Evolutionary conservation across 2,888 invertebrate species (phyloP), one percentile per base, ranked within the genome.

Genomic region (Drosophila parthenogenetica): DNA sequence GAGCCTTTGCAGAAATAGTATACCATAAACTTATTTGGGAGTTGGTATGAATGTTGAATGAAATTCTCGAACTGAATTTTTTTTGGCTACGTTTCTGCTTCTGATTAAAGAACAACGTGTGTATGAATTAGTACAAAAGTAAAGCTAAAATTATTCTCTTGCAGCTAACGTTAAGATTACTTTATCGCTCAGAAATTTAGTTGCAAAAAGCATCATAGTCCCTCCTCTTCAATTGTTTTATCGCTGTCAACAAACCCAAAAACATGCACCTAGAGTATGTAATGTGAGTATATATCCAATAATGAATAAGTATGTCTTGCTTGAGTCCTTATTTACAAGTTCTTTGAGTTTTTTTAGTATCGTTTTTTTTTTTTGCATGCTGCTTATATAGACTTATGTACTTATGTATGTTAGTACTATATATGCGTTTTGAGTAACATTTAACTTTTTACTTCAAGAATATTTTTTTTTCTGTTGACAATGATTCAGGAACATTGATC

Each of bases 91-190:
- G 16, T 8, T 16, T 37, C 43, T n/a, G 22, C 19, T 37, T 45
- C 4, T 43, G 25, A 19, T 37, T 46, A 2, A 4, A 1, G 11
- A 16, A 35, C 35, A 5, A 17, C 13, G 4, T 57, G 10, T 57
- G 10, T 10, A 46, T 14, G 58, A 16, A 40, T 45, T n/a, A 42
- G 19, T 37, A 40, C 37, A 58, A 19, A 54, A 48, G 46, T 32
- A 5, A 42, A 48, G 77, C 69, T 85, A 77, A 85, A 53, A 63
- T 49, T 19, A 70, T 69, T 82, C 53, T 82, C 45, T 83, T 85
- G 22, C 86, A 86, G 86, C 72, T 57, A 53, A 62, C 65, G 48
- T 62, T 48, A 48, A 74, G 53, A 37, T 59, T 49, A 37, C 58
- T 42, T 59, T 62, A 43, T 54, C 53, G 68, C 55, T 62, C 55